Percentiles rank a stretch among this genome's conserved stretches.
phyloP scores from a whole-genome alignment of 2,888 invertebrate genomes.

The Ochlodes sylvanus region DNA sequence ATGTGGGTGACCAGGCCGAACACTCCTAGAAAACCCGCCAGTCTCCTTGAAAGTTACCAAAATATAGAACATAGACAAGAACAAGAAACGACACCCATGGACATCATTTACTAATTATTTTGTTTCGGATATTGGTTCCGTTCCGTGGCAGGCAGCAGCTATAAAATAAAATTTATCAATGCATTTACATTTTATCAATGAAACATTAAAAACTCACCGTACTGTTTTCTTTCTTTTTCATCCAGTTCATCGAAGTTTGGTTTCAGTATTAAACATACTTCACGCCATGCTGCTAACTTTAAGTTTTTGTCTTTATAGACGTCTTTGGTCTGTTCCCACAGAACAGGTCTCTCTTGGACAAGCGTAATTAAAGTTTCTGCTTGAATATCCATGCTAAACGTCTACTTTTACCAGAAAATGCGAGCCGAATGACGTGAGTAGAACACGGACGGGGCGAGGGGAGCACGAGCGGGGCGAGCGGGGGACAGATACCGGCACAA shows the following conservation, averaged over 20 bases:
- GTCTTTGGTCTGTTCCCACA: slow-evolving; percentile 48
- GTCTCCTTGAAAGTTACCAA: too few species aligned
- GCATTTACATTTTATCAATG: slow-evolving; percentile 43
- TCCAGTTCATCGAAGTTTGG: slow-evolving; percentile 50
- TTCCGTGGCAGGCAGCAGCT: slow-evolving; percentile 47
- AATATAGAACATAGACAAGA: slow-evolving; percentile 36
- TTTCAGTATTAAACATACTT: slow-evolving; percentile 50
- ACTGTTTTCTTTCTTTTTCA: slow-evolving; percentile 50
- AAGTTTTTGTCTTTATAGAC: slow-evolving; percentile 47
- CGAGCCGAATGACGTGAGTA: slow-evolving; percentile 43
- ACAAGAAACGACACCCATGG: slow-evolving; percentile 48
- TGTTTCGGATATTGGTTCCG: slow-evolving; percentile 47
- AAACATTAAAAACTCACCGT: slow-evolving; percentile 48
- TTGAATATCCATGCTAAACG: slow-evolving; percentile 42
- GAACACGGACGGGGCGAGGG: slow-evolving; percentile 41
- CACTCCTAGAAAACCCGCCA: too few species aligned
- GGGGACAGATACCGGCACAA: slow-evolving; percentile 40
- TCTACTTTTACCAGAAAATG: slow-evolving; percentile 26
- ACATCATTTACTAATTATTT: slow-evolving; percentile 47
- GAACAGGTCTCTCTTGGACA: slow-evolving; percentile 48
- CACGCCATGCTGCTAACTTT: slow-evolving; percentile 47
- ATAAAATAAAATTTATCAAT: slow-evolving; percentile 46
- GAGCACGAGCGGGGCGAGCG: slow-evolving; percentile 43
- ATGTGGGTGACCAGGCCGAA: too few species aligned
- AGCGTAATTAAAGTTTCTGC: slow-evolving; percentile 47